A percentile compares a stretch with the other conserved stretches of the same genome.
phyloP scores from a whole-genome alignment of 2,113 vertebrate genomes.

The Orthonyx spaldingii region DNA sequence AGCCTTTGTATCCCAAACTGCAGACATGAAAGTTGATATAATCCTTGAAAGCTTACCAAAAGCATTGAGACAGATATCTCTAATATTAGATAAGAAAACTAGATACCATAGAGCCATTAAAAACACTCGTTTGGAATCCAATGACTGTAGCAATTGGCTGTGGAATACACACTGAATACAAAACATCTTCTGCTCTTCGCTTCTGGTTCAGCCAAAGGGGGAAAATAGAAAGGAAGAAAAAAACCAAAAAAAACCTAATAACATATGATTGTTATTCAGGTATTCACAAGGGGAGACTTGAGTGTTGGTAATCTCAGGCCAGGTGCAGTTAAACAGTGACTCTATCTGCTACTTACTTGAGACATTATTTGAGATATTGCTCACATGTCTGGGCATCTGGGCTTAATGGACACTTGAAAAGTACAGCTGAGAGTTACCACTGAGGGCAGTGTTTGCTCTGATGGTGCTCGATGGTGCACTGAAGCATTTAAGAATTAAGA shows the following conservation, averaged over 20 bases:
- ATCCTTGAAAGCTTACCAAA: constrained; percentile 22
- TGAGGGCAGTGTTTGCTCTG: neutral
- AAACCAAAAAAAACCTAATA: neutral
- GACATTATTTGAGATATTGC: neutral
- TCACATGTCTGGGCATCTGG: neutral
- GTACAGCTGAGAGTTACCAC: neutral
- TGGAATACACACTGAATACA: neutral
- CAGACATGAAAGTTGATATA: neutral
- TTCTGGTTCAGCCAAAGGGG: neutral
- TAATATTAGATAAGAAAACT: constrained; percentile 8
- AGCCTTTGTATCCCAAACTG: neutral
- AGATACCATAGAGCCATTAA: constrained; percentile 32
- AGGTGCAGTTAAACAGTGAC: neutral
- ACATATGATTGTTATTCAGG: neutral
- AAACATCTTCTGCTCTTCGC: neutral
- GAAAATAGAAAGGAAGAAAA: neutral
- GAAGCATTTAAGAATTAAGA: neutral
- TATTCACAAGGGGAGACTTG: neutral
- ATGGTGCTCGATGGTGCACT: neutral
- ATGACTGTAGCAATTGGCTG: neutral
- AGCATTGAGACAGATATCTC: neutral
- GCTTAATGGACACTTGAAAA: neutral
- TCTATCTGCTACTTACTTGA: neutral
- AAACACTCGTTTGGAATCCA: neutral
- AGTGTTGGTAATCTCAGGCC: neutral